Evolutionary conservation across 2,797 vertebrate genomes (phyloP).

Genomic region (Paramormyrops hopkinsi): DNA sequence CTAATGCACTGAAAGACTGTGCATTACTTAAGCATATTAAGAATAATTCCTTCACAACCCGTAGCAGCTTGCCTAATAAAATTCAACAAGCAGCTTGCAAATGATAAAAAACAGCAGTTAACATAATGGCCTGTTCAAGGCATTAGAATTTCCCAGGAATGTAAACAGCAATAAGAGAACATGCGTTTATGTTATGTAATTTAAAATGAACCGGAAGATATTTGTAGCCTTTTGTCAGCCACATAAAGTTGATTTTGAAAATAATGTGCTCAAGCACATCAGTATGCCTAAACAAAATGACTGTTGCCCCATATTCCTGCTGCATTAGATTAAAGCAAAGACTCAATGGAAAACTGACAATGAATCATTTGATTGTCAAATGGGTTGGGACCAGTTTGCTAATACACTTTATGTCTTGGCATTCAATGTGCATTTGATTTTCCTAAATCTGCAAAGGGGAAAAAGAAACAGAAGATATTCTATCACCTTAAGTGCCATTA

Average conservation of each 20-base stretch:
- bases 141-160: background rate
- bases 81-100: background rate
- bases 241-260: background rate
- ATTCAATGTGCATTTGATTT: background rate
- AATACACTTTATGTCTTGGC: background rate
- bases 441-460: background rate
- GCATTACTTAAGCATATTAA: background rate
- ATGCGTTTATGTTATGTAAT: background rate
- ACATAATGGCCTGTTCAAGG: background rate
- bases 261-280: background rate
- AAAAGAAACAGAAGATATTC: background rate
- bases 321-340: background rate
- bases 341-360: background rate
- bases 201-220: background rate
- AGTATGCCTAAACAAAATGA: background rate
- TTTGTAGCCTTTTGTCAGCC: background rate
- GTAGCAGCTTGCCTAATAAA: background rate
- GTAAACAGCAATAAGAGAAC: background rate
- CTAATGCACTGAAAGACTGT: background rate
- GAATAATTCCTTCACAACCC: slow-evolving; percentile 1
- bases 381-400: background rate
- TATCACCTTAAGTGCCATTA: background rate
- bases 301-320: background rate
- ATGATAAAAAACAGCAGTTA: background rate
- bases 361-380: background rate